Evolutionary conservation across 1,140 invertebrate genomes (phyloP), one percentile per base, ranked within the genome.

Genomic region (Meloidogyne floridensis): DNA sequence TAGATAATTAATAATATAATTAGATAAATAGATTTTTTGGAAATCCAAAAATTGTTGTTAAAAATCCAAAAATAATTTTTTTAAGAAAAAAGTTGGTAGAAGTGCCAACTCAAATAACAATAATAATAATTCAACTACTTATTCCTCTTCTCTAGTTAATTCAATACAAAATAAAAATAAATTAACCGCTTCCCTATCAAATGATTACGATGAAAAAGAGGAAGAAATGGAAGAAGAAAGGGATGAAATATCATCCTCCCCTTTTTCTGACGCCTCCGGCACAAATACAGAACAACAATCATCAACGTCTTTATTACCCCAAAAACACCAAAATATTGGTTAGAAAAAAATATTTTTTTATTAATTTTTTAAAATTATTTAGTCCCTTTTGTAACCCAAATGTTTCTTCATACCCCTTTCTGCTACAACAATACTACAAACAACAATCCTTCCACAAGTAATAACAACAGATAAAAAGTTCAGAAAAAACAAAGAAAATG

Each of bases 151-250:
- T n/a, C n/a, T n/a, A 5, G 59, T 65, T 8, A 65, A 65, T 65
- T n/a, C 59, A 65, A 65, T 65, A 65, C 59, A 65, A 65, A 65
- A 65, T 65, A 65, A 65, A 65, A 65, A 65, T n/a, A 65, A 65
- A 65, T n/a, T 65, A n/a, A 32, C 32, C 32, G 0, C 59, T n/a
- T 65, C 59, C n/a, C 59, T 65, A 32, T 32, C 32, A 65, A 13
- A 59, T n/a, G 59, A 65, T 65, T 65, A 65, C n/a, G 59, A 65
- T n/a, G 59, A 65, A 65, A 65, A 65, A 65, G 3, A 65, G 15
- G 59, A 65, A 65, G 59, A 65, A 0, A 65, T 65, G n/a, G 59
- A 65, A 65, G 59, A 18, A 7, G 59, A 18, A 65, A 65, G 15
- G 59, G 59, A 65, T 8, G 59, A 65, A 59, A 15, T 59, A 7